Base-by-base conservation (phyloP, 2,888 invertebrate species). In the Leptothorax acervorum region DNA sequence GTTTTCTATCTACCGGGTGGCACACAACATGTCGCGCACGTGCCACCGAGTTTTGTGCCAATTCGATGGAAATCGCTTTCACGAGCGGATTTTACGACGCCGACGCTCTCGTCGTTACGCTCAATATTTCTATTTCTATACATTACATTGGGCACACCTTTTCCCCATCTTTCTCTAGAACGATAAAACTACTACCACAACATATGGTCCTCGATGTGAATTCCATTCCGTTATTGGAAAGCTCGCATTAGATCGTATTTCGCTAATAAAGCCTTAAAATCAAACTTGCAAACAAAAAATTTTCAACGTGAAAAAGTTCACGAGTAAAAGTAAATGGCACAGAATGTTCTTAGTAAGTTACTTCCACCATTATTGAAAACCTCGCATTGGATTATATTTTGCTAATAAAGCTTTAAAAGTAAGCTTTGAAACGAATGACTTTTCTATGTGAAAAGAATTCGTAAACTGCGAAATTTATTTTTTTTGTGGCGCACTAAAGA, bases 1-100 rank as follows among this genome's bases (percentile, higher is more conserved):
- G 53, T 53, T 74, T 79, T 65, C 55, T 83, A 51, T 48, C 63
- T 81, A 81, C 23, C 60, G 79, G 73, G 71, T 81, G 79, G 60
- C 79, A 3, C 73, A 12, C 70, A 71, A 51, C 39, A 60, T 51
- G 73, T 81, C 73, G 35, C 71, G 42, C 79, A 79, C 79, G 79
- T 79, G 79, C 48, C 28, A 18, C 28, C 60, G 5, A 28, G 73
- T 62, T 81, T 81, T 39, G 35, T 60, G 73, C 48, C 42, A 55
- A 71, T 73, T 71, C 48, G 73, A 81, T 81, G 48, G 57, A 79
- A 60, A 79, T 60, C 23, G 57, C 15, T 73, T 35, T 12, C 23
- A 48, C 57, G 11, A 51, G 71, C 28, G 79, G 39, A 71, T 81
- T 81, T 81, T 81, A 71, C 45, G 70, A n/a, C 35, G n/a, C 42